phyloP scores from a whole-genome alignment of 2,888 invertebrate genomes.

The Chouioia cunea region DNA sequence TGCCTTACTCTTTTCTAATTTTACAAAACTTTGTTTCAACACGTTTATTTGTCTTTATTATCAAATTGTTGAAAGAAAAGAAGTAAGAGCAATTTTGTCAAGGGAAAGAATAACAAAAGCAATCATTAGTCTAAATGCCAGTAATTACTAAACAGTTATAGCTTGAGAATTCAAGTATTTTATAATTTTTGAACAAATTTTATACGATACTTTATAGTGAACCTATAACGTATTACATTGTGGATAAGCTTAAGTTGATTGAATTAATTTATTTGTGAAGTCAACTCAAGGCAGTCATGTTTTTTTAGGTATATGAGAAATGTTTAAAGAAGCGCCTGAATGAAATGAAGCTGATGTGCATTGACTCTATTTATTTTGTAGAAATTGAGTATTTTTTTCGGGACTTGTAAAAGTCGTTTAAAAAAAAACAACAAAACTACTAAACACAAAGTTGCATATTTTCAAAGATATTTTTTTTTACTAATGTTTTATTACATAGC shows the following conservation, averaged over 20 bases:
- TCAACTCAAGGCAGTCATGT: conserved; percentile 45
- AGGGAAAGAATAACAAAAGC: conserved; percentile 42
- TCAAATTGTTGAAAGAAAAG: conserved; percentile 43
- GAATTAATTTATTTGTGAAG: conserved; percentile 47
- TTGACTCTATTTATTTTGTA: conserved; percentile 47
- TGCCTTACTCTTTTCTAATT: conserved; percentile 46
- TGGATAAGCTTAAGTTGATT: conserved; percentile 42
- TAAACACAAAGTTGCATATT: conserved; percentile 38
- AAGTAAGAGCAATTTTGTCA: conserved; percentile 46
- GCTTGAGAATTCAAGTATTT: conserved; percentile 37
- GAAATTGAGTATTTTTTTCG: conserved; percentile 43
- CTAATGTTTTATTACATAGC: conserved; percentile 40
- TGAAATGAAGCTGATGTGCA: conserved; percentile 44
- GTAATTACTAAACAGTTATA: conserved; percentile 24
- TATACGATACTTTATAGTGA: conserved; percentile 29
- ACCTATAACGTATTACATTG: conserved; percentile 35
- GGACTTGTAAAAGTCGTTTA: conserved; percentile 38
- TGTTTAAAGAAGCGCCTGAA: conserved; percentile 46
- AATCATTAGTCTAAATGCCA: conserved; percentile 45
- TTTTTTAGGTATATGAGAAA: conserved; percentile 47
- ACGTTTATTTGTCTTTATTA: conserved; percentile 26
- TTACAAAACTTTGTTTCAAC: conserved; percentile 36
- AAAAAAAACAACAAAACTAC: conserved; percentile 29
- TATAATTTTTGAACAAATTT: conserved; percentile 39
- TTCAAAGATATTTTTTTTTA: conserved; percentile 41